Evolutionary conservation across 2,113 vertebrate species (phyloP).

Genomic region (Emberiza fucata): DNA sequence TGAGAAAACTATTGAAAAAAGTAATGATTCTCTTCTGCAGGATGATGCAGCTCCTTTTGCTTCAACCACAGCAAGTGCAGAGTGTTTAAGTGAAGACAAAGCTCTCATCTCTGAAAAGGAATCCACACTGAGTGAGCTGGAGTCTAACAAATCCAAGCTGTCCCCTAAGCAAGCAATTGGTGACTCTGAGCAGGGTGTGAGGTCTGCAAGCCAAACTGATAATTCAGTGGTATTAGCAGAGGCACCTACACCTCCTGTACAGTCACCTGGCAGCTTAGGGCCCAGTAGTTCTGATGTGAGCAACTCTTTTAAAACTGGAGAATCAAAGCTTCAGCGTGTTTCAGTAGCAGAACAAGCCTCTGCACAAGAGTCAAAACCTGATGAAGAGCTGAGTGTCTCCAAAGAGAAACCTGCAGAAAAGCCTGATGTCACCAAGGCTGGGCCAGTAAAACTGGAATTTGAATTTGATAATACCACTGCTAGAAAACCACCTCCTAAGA

Average conservation of each 20-base stretch:
- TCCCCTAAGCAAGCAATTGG: background rate
- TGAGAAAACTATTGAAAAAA: background rate
- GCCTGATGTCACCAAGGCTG: background rate
- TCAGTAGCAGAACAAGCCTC: background rate
- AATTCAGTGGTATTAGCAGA: background rate
- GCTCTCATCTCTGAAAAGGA: background rate
- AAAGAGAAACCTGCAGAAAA: background rate
- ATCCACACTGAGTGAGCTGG: background rate
- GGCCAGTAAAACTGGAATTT: constrained; percentile 79
- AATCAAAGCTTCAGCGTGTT: constrained; percentile 64
- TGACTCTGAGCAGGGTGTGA: background rate
- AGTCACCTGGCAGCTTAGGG: constrained; percentile 63
- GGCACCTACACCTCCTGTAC: background rate
- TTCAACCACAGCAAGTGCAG: background rate
- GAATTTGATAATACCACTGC: constrained; percentile 74
- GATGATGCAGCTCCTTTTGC: background rate
- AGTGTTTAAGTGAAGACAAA: background rate
- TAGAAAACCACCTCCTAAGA: constrained; percentile 72
- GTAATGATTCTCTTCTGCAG: background rate
- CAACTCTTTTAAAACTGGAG: constrained; percentile 61
- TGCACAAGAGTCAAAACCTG: background rate
- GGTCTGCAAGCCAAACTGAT: background rate
- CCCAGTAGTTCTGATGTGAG: constrained; percentile 55
- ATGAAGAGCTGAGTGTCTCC: background rate
- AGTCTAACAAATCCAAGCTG: background rate